These are phyloP conservation scores for Sebastes kiyomatsui DNA, from an alignment of 2,797 vertebrate genomes.

Conservation along the genomic window DNA sequence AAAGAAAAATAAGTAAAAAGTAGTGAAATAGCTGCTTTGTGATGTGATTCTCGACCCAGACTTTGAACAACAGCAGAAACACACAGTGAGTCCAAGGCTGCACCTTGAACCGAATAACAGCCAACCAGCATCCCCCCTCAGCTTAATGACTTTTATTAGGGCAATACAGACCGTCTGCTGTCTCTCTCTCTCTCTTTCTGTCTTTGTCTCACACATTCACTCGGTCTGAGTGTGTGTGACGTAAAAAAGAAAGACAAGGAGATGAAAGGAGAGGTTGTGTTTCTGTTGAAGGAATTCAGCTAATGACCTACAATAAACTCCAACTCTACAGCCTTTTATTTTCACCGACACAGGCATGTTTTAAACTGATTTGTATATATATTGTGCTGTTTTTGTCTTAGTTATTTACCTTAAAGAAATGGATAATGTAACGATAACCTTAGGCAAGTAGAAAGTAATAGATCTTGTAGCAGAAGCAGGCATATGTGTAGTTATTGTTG, in stretches of 20 bases:
- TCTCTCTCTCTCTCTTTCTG: slow-evolving; percentile 4
- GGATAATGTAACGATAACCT: background rate
- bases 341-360: background rate
- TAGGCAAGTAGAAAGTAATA: background rate
- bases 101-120: slow-evolving; percentile 74
- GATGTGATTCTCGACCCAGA: slow-evolving; percentile 43
- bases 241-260: slow-evolving; percentile 24
- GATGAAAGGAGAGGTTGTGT: slow-evolving; percentile 66
- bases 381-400: background rate
- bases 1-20: background rate
- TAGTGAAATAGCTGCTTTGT: background rate
- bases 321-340: background rate
- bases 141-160: slow-evolving; percentile 69
- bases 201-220: slow-evolving; percentile 49
- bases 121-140: slow-evolving; percentile 54
- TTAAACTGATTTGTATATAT: background rate
- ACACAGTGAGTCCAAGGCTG: slow-evolving; percentile 77
- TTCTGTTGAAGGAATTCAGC: slow-evolving; percentile 52
- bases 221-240: slow-evolving; percentile 29
- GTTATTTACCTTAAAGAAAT: background rate
- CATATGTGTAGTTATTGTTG: background rate
- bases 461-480: background rate
- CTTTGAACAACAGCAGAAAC: slow-evolving; percentile 66
- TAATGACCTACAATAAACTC: slow-evolving; percentile 58
- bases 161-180: slow-evolving; percentile 72